These are phyloP conservation scores for Drosophila punjabiensis DNA, from an alignment of 1,140 invertebrate species.

Conservation along the genomic window DNA sequence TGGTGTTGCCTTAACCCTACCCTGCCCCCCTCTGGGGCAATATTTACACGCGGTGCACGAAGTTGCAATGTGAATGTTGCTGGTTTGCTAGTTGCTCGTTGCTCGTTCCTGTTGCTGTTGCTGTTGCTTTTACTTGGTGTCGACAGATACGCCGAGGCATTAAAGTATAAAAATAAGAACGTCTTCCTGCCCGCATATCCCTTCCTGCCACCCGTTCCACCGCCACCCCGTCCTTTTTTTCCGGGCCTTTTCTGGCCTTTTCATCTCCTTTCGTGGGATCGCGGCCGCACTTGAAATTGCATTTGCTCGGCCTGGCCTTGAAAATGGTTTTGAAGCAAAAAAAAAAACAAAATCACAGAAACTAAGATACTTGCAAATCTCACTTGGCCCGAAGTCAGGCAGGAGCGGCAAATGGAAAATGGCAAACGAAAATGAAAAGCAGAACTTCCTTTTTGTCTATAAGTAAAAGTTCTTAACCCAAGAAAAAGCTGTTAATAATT, in stretches of 20 bases:
- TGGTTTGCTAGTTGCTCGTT: constrained; percentile 24
- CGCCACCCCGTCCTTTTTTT: not conserved
- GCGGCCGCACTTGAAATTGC: constrained; percentile 63
- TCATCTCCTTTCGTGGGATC: constrained; percentile 56
- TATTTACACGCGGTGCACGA: constrained; percentile 82
- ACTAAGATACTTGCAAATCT: not conserved
- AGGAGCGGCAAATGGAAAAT: constrained; percentile 9
- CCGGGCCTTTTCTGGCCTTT: constrained; percentile 39
- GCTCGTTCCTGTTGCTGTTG: constrained; percentile 5
- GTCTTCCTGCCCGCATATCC: constrained; percentile 42
- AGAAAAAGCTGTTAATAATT: not conserved
- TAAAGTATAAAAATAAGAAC: constrained; percentile 82
- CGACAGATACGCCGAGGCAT: constrained; percentile 75
- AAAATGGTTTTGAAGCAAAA: constrained; percentile 34
- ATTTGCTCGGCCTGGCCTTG: constrained; percentile 70
- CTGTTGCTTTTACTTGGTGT: constrained; percentile 59
- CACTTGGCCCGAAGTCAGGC: constrained; percentile 10
- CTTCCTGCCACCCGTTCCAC: constrained; percentile 2
- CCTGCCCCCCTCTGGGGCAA: constrained; percentile 39
- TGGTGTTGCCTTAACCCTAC: constrained; percentile 2
- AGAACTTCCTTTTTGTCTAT: not conserved
- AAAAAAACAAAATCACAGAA: not conserved
- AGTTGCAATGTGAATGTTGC: constrained; percentile 75
- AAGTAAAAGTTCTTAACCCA: constrained; percentile 3
- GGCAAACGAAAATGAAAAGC: constrained; percentile 24